phyloP scores from a whole-genome alignment of 30 jellyfish, hydroid and myxozoan species.

The Phacellophora camtschatica region DNA sequence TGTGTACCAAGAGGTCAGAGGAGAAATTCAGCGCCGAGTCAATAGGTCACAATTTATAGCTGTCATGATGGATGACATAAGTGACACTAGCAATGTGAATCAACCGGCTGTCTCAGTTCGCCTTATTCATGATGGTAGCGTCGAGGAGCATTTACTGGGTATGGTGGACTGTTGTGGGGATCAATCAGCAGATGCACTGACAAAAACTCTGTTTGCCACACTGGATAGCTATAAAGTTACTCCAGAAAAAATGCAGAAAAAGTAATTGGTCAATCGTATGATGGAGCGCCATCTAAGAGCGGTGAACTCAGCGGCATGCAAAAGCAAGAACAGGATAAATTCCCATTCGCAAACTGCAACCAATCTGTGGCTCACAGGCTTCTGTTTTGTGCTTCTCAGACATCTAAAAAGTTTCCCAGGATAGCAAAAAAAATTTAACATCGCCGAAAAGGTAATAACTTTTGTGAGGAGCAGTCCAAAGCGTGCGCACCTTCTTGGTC shows the following conservation, averaged over 20 bases:
- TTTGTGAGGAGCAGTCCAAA: constrained; percentile 36
- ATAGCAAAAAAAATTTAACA: background rate
- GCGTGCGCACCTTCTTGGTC: constrained; percentile 38
- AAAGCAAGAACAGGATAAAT: constrained; percentile 4
- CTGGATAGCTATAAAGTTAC: background rate
- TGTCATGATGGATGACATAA: constrained; percentile 9
- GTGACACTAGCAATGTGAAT: background rate
- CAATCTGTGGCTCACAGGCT: constrained; percentile 3
- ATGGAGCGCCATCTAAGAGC: constrained; percentile 14
- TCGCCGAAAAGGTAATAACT: background rate
- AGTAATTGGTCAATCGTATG: background rate
- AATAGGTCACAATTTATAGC: background rate
- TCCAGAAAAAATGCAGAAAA: background rate
- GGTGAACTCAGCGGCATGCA: constrained; percentile 1
- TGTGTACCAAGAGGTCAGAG: constrained; percentile 1
- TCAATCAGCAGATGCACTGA: constrained; percentile 7
- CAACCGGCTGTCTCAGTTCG: constrained; percentile 2
- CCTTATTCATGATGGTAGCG: background rate
- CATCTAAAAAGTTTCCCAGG: background rate
- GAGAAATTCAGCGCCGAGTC: background rate
- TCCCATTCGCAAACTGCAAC: too few relatives aligned
- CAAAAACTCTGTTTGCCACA: background rate
- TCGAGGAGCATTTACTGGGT: constrained; percentile 4
- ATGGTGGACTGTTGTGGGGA: background rate
- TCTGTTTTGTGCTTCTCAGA: background rate